Conservation (phyloP, 2,797 vertebrate genomes). For the Molossus alvarezi region DNA sequence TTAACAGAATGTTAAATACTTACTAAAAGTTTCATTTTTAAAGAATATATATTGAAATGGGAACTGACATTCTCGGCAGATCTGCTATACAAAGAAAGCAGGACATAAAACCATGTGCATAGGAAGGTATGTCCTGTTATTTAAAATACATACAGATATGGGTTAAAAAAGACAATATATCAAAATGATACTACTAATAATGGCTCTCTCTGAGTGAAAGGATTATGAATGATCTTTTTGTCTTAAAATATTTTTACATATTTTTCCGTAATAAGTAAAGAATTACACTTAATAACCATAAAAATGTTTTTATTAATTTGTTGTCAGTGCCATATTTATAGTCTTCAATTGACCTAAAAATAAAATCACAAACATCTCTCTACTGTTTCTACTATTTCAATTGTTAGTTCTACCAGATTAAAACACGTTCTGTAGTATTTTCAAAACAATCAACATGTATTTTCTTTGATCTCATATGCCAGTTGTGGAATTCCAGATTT, state of each 20-base stretch:
- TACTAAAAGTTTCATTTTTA: neutral
- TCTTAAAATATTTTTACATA: constrained; percentile 21
- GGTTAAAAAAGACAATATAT: neutral
- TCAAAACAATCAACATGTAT: neutral
- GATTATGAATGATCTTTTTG: neutral
- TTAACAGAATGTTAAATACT: constrained; percentile 25
- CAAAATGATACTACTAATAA: neutral
- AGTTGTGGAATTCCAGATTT: neutral
- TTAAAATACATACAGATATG: neutral
- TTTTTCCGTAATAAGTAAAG: neutral
- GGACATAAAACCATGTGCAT: neutral
- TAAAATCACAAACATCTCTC: neutral
- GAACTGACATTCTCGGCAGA: neutral
- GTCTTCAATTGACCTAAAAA: neutral
- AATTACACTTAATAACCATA: constrained; percentile 43
- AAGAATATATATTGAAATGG: neutral
- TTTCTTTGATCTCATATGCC: neutral
- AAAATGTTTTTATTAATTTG: constrained; percentile 4
- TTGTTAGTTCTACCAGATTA: constrained; percentile 17
- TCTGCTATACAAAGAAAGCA: neutral
- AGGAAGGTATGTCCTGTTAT: neutral
- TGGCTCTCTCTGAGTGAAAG: neutral
- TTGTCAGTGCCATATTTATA: constrained; percentile 5
- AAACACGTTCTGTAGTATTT: constrained; percentile 3
- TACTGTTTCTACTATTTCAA: constrained; percentile 46